A percentile compares a stretch with the other conserved stretches of the same genome.
phyloP scores from a whole-genome alignment of 2,797 vertebrate genomes.

The Melopsittacus undulatus region DNA sequence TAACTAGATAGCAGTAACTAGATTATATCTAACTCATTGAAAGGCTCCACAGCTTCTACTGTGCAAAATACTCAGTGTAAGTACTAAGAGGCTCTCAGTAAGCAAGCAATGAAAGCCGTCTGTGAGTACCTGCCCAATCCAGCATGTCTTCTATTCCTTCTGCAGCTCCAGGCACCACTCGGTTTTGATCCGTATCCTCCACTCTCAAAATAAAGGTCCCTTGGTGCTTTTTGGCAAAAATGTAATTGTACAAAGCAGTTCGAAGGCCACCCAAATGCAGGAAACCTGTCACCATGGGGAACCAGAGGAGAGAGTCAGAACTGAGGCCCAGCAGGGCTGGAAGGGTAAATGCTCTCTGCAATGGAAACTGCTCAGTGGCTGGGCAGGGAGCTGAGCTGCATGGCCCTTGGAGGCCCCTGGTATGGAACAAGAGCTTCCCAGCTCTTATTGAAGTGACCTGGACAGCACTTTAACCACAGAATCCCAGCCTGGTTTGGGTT shows the following conservation, averaged over 20 bases:
- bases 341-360: not conserved
- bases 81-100: accelerated
- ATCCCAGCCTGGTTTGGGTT: not conserved
- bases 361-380: accelerated
- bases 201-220: constrained; percentile 89
- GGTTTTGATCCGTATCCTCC: constrained; percentile 91
- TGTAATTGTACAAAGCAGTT: constrained; percentile 93
- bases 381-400: not conserved
- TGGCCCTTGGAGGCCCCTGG: not conserved
- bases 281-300: constrained; percentile 76
- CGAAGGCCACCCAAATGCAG: constrained; percentile 92
- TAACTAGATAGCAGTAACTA: not conserved
- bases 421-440: not conserved
- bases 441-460: not conserved
- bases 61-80: accelerated
- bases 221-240: constrained; percentile 88
- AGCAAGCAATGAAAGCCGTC: accelerated
- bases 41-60: accelerated
- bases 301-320: accelerated
- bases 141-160: constrained; percentile 92
- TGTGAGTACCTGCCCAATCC: constrained; percentile 88
- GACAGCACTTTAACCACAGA: not conserved
- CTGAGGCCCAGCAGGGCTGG: accelerated
- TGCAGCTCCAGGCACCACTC: constrained; percentile 86
- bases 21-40: not conserved